Conservation (phyloP, 2,888 invertebrate species). For the Drosophila merina region DNA sequence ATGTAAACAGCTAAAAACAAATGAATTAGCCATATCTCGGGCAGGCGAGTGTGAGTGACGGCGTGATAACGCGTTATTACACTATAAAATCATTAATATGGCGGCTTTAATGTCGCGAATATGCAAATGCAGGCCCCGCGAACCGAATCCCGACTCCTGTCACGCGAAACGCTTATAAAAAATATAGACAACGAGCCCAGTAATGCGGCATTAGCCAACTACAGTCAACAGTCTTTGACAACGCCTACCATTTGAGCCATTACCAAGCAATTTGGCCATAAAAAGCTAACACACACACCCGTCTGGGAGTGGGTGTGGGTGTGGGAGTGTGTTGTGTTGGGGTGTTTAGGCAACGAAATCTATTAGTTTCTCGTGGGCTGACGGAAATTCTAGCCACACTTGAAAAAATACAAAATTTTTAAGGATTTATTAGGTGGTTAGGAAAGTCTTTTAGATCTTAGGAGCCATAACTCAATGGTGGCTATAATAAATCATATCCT, state of each 20-base stretch:
- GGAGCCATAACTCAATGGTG: too few species aligned
- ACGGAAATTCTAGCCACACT: conserved; percentile 43
- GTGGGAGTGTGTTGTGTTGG: conserved; percentile 10
- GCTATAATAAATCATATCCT: too few species aligned
- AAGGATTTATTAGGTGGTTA: background rate
- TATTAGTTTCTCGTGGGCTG: conserved; percentile 71
- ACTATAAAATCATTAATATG: conserved; percentile 75
- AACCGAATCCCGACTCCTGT: conserved; percentile 37
- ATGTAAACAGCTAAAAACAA: conserved; percentile 44
- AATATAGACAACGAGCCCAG: conserved; percentile 53
- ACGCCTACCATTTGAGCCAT: conserved; percentile 71
- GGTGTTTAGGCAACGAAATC: conserved; percentile 64
- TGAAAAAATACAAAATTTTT: background rate
- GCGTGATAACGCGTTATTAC: conserved; percentile 75
- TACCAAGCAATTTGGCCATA: conserved; percentile 69
- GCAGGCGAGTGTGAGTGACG: conserved; percentile 59
- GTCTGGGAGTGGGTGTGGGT: background rate
- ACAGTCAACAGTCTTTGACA: conserved; percentile 53
- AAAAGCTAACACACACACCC: conserved; percentile 29
- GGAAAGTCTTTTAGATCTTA: too few species aligned
- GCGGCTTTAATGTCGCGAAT: conserved; percentile 62
- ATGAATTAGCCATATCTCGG: conserved; percentile 64
- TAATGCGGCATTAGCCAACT: conserved; percentile 65
- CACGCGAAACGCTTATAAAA: conserved; percentile 74
- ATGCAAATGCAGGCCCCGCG: conserved; percentile 58